These are phyloP conservation scores for Macquaria ambigua DNA, from an alignment of 2,113 vertebrate species.

Conservation along the genomic window DNA sequence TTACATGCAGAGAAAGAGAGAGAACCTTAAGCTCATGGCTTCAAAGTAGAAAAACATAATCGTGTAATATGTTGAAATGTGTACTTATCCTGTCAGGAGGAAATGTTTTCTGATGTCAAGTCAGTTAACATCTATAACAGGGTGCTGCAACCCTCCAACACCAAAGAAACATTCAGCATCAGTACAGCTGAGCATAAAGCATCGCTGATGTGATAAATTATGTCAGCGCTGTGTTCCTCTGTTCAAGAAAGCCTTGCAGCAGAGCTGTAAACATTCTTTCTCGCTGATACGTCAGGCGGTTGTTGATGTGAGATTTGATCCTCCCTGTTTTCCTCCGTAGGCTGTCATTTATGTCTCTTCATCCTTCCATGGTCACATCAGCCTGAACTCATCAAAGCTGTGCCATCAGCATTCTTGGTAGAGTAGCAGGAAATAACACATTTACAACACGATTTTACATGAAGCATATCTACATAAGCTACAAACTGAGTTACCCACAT, in stretches of 20 bases:
- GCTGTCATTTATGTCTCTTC: constrained; percentile 68
- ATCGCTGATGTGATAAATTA: constrained; percentile 44
- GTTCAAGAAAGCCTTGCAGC: constrained; percentile 59
- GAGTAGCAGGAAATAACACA: constrained; percentile 31
- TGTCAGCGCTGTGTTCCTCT: constrained; percentile 53
- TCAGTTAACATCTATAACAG: constrained; percentile 21
- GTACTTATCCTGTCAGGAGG: neutral
- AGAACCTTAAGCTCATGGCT: constrained; percentile 18
- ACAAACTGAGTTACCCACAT: neutral
- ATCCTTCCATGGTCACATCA: constrained; percentile 64
- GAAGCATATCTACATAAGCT: neutral
- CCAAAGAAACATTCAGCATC: constrained; percentile 40
- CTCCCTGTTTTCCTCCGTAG: constrained; percentile 54
- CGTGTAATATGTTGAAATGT: constrained; percentile 19
- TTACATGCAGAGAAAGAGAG: neutral
- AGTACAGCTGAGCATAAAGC: constrained; percentile 30
- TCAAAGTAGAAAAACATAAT: constrained; percentile 42
- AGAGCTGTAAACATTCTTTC: constrained; percentile 62
- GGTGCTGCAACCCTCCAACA: constrained; percentile 13
- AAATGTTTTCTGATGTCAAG: constrained; percentile 36
- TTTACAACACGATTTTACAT: constrained; percentile 20
- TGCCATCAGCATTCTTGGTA: constrained; percentile 39
- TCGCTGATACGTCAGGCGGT: constrained; percentile 27
- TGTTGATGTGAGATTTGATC: constrained; percentile 66
- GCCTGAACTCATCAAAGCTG: constrained; percentile 57